A percentile compares a stretch with the other conserved stretches of the same genome.
These are phyloP conservation scores for Protobothrops mucrosquamatus DNA, from an alignment of 2,113 vertebrate genomes.

Conservation along the genomic window DNA sequence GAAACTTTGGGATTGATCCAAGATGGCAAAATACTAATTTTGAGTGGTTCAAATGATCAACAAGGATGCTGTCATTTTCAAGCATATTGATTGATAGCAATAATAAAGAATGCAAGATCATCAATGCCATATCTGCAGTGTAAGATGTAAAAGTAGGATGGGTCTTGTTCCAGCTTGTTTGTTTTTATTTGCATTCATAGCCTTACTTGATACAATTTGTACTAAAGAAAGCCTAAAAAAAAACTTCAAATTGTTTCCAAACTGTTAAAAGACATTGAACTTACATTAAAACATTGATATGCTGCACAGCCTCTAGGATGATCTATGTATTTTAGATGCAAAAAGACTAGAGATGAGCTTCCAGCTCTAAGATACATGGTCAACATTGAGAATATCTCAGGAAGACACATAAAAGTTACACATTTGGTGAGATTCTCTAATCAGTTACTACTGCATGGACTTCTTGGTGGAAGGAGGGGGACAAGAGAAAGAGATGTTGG, in stretches of 20 bases:
- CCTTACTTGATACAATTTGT: background rate
- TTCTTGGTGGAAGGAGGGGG: background rate
- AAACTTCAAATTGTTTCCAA: background rate
- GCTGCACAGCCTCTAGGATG: background rate
- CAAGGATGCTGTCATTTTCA: background rate
- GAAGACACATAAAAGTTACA: background rate
- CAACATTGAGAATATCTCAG: background rate
- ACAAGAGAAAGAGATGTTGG: background rate
- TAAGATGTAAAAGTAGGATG: background rate
- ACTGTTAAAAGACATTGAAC: background rate
- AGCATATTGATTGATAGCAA: background rate
- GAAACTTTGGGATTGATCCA: background rate
- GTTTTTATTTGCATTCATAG: background rate
- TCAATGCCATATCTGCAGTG: background rate
- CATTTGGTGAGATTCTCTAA: background rate
- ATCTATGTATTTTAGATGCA: background rate
- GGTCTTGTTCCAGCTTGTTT: background rate
- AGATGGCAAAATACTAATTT: background rate
- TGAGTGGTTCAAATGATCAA: background rate
- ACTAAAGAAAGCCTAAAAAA: background rate
- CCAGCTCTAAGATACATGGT: background rate
- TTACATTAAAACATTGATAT: background rate
- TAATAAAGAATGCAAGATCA: background rate
- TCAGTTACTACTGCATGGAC: background rate
- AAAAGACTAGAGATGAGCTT: background rate